Conservation (phyloP, 2,797 vertebrate species). For the Brachyrhaphis roseni region DNA sequence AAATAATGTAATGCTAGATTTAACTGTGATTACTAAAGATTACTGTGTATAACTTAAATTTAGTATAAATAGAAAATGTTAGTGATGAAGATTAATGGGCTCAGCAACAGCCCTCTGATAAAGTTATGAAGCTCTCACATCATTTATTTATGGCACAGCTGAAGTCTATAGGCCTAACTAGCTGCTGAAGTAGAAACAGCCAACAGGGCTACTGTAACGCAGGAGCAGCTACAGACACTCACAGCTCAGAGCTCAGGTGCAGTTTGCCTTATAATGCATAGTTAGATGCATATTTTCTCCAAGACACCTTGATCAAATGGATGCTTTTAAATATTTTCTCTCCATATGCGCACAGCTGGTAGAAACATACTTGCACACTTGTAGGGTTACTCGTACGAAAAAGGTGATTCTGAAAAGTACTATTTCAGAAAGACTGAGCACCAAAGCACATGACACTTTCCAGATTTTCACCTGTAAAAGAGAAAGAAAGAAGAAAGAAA, state of each 20-base stretch:
- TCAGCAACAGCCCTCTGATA: neutral
- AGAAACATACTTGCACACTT: no score
- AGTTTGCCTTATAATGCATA: neutral
- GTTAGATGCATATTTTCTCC: neutral
- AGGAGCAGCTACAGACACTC: neutral
- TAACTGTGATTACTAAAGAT: neutral
- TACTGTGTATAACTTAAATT: neutral
- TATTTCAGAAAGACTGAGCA: no score
- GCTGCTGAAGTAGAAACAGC: neutral
- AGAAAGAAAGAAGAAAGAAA: slow-evolving; percentile 43
- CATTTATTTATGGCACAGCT: neutral
- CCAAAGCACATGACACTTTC: no score
- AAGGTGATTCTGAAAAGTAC: no score
- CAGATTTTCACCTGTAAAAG: no score
- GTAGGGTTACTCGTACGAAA: no score
- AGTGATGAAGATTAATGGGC: neutral
- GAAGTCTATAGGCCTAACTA: neutral
- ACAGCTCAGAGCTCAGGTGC: neutral
- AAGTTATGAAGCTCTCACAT: neutral
- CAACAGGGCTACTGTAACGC: neutral
- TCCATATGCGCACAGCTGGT: no score
- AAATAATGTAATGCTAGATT: neutral
- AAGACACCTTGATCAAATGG: neutral
- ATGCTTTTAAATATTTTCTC: no score
- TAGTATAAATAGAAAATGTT: neutral